Percentiles rank a stretch among this genome's conserved stretches.
Conservation (phyloP, 2,888 invertebrate species). For the Ophion costatus region DNA sequence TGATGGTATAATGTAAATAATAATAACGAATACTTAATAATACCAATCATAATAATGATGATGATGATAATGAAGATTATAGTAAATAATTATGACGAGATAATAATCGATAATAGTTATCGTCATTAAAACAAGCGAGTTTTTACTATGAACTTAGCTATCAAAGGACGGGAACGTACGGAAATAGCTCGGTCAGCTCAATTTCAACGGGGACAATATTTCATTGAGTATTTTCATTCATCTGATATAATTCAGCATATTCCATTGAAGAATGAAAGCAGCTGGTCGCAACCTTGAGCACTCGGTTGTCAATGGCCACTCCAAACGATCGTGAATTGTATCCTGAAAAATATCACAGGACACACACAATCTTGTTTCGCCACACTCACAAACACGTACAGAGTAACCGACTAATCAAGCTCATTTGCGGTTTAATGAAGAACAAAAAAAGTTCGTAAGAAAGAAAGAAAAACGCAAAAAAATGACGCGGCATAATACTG, state of each 20-base stretch:
- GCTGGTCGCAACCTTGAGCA: conserved; percentile 52
- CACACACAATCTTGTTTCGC: neutral
- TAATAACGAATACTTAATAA: no score
- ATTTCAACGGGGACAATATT: conserved; percentile 27
- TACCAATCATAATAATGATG: no score
- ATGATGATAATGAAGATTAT: neutral
- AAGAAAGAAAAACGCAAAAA: no score
- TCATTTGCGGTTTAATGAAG: no score
- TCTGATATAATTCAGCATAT: conserved; percentile 24
- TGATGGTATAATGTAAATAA: no score
- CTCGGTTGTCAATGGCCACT: conserved; percentile 52
- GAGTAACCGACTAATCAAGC: neutral
- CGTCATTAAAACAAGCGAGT: neutral
- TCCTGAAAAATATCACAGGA: conserved; percentile 48
- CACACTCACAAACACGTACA: conserved; percentile 5
- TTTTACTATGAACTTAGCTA: neutral
- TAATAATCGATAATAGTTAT: neutral
- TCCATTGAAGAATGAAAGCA: conserved; percentile 50
- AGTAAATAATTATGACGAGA: no score
- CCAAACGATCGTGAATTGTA: conserved; percentile 53
- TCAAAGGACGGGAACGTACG: neutral
- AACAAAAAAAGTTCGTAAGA: no score
- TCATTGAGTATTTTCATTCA: conserved; percentile 53
- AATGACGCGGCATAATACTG: no score
- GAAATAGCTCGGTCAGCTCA: conserved; percentile 34